Base-by-base conservation (phyloP, 2,888 invertebrate genomes). In the Malthinus seriepunctatus region DNA sequence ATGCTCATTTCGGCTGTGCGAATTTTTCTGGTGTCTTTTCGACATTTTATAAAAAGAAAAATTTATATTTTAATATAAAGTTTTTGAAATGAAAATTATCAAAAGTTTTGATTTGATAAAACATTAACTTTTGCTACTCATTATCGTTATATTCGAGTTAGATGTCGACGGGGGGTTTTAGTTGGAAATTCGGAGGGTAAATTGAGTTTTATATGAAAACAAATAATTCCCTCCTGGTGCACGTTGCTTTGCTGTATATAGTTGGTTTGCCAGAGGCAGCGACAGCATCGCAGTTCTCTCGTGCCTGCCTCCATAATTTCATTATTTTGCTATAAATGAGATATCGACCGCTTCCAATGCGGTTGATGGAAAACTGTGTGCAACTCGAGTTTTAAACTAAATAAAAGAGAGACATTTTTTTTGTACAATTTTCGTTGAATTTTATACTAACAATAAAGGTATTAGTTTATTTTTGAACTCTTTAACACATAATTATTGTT, bases 321-420 rank as follows among this genome's bases (percentile, higher is more conserved):
- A 71, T 73, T 73, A 73, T 74, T 73, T 74, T 71, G 71, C 72
- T 71, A 71, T 74, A 73, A 74, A 74, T 73, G 73, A 72, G 72
- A 70, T 74, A 73, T 74, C 71, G 73, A 74, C 71, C 73, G 66
- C 64, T 62, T 53, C 47, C 47, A 49, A 51, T 60, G 55, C 48
- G 55, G 55, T 52, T 60, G 59, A 55, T 55, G 59, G 54, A 44
- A 51, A 54, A 53, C 34, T 44, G 44, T 23, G 23, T 42, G 47
- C 35, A 47, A 33, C 12, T 45, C 39, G 33, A 47, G 38, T 47
- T 55, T 51, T 56, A 31, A 37, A 11, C n/a, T n/a, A 51, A 51
- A 39, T 33, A 37, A 48, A 54, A 47, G 33, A 38, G 14, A 42
- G 23, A 42, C 39, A 15, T 42, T 35, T 42, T 42, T 12, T 14